These are phyloP conservation scores for Leucoraja ocellata DNA, from an alignment of 2,797 vertebrate species.

Conservation along the genomic window DNA sequence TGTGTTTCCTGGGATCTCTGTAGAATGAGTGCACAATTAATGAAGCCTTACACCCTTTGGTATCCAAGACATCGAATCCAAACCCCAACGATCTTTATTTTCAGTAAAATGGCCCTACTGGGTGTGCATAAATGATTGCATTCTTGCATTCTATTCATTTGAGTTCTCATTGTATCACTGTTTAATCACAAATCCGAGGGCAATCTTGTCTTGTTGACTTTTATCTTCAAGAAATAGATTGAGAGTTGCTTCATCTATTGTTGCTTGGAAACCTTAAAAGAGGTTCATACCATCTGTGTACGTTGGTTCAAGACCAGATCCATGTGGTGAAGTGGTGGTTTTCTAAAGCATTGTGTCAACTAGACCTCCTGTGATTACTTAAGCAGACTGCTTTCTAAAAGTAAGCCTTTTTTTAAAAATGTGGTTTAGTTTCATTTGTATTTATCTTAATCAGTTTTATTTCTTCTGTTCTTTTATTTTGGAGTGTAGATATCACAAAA, in stretches of 20 bases:
- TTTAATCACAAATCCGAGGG: slow-evolving; percentile 1
- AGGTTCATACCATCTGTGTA: slow-evolving; percentile 34
- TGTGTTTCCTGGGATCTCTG: not conserved
- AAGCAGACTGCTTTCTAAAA: slow-evolving; percentile 15
- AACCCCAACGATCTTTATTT: not conserved
- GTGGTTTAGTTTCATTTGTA: not conserved
- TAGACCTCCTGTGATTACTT: not conserved
- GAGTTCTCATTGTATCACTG: not conserved
- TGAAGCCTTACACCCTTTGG: not conserved
- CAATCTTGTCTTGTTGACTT: not conserved
- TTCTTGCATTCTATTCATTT: not conserved
- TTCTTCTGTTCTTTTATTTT: not conserved
- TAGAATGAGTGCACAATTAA: not conserved
- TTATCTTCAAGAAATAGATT: slow-evolving; percentile 11
- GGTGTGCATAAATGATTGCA: not conserved
- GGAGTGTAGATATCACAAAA: too few relatives aligned
- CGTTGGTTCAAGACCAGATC: slow-evolving; percentile 27
- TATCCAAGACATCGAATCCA: not conserved
- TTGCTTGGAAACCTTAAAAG: slow-evolving; percentile 12
- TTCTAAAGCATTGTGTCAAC: not conserved
- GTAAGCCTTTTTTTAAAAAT: not conserved
- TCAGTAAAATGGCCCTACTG: not conserved
- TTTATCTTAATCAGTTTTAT: not conserved
- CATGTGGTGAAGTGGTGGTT: slow-evolving; percentile 14
- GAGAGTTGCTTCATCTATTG: not conserved